Evolutionary conservation across 1,140 invertebrate species (phyloP).

Genomic region (Amyelois transitella): DNA sequence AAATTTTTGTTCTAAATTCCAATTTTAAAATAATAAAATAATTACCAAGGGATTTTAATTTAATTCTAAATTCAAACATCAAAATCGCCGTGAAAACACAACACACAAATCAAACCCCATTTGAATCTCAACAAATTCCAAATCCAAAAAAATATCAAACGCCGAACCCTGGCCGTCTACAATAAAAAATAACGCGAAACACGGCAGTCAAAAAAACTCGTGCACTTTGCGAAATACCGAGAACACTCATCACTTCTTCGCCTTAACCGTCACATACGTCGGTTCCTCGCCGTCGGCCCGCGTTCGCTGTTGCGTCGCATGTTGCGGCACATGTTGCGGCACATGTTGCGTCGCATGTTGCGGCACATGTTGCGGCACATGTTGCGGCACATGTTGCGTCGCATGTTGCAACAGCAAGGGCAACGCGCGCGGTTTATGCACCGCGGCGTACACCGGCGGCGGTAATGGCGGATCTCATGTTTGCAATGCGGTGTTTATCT

Average conservation of each 20-base stretch:
- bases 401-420: slow-evolving; percentile 29
- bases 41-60: too few relatives aligned
- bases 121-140: neutral
- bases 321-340: slow-evolving; percentile 16
- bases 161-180: neutral
- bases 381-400: slow-evolving; percentile 32
- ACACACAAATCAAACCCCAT: too few relatives aligned
- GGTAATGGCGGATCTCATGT: slow-evolving; percentile 77
- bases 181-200: neutral
- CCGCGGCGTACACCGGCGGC: slow-evolving; percentile 43
- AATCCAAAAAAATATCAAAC: neutral
- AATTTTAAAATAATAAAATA: too few relatives aligned
- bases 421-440: slow-evolving; percentile 32
- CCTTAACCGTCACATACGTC: slow-evolving; percentile 42
- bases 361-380: slow-evolving; percentile 18
- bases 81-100: too few relatives aligned
- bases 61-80: too few relatives aligned
- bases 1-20: too few relatives aligned
- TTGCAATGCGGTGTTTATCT: slow-evolving; percentile 85
- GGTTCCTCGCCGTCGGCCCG: slow-evolving; percentile 23
- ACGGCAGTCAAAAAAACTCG: slow-evolving; percentile 44
- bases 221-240: slow-evolving; percentile 62
- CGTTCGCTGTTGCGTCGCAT: slow-evolving; percentile 21
- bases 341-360: slow-evolving; percentile 21
- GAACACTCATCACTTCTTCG: slow-evolving; percentile 50